Conservation (phyloP, 2,113 vertebrate species). For the Prietella phreatophila region DNA sequence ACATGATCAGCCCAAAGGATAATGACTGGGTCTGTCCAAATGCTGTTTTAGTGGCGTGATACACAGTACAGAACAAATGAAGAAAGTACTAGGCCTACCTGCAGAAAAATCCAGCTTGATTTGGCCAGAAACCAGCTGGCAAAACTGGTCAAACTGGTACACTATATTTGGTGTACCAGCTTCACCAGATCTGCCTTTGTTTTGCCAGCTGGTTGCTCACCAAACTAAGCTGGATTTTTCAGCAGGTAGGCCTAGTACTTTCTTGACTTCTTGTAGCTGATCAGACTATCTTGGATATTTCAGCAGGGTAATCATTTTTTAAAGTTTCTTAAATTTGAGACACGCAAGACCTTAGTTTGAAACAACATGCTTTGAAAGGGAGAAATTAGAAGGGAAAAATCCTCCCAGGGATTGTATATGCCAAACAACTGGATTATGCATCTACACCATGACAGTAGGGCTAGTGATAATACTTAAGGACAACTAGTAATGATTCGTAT, state of each 20-base stretch:
- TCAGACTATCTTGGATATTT: background rate
- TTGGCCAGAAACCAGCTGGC: background rate
- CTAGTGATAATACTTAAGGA: background rate
- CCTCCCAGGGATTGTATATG: background rate
- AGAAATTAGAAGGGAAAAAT: background rate
- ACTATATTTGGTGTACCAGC: background rate
- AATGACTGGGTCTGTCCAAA: background rate
- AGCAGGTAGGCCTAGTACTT: no score
- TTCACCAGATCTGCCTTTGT: background rate
- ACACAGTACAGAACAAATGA: background rate
- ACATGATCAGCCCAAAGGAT: conserved; percentile 11
- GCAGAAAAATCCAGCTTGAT: background rate
- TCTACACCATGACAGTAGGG: no score
- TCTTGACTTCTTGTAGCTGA: background rate
- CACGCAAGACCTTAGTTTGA: background rate
- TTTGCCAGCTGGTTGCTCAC: background rate
- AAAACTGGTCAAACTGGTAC: background rate
- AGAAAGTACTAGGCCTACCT: no score
- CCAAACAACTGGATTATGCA: background rate
- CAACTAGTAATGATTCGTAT: background rate
- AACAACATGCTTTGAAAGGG: background rate
- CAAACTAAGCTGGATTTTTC: no score
- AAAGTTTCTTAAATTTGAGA: background rate
- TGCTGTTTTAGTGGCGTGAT: conserved; percentile 12
- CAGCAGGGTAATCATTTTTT: background rate